A percentile compares a stretch with the other conserved stretches of the same genome.
These are phyloP conservation scores for Mungos mungo DNA, from an alignment of 2,113 vertebrate genomes.

Conservation along the genomic window DNA sequence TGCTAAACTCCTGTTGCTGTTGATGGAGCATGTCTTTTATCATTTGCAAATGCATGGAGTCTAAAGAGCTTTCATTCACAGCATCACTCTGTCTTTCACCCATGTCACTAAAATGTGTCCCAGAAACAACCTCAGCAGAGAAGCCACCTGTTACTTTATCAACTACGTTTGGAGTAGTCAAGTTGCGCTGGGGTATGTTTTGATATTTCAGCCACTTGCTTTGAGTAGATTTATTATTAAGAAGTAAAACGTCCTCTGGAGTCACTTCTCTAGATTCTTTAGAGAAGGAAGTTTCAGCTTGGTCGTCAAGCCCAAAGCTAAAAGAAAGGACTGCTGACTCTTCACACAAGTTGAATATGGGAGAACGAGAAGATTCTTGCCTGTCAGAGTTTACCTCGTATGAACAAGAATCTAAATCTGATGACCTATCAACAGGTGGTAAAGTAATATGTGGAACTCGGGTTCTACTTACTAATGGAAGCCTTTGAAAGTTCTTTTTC, in stretches of 20 bases:
- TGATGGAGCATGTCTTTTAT: constrained; percentile 62
- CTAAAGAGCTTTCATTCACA: background rate
- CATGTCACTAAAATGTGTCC: constrained; percentile 28
- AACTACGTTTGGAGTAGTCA: background rate
- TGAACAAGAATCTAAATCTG: background rate
- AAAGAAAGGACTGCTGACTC: constrained; percentile 42
- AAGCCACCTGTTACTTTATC: constrained; percentile 1
- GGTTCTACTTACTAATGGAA: background rate
- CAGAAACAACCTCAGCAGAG: constrained; percentile 53
- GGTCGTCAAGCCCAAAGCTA: constrained; percentile 57
- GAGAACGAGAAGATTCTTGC: background rate
- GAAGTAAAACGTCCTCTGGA: background rate
- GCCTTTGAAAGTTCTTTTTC: background rate
- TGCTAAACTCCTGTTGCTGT: background rate
- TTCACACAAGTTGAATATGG: background rate
- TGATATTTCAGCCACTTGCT: constrained; percentile 89
- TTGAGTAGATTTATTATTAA: constrained; percentile 18
- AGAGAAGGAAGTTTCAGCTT: constrained; percentile 61
- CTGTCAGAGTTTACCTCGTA: fast-evolving
- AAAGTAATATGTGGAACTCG: constrained; percentile 63
- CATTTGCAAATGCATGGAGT: constrained; percentile 22
- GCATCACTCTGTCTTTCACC: background rate
- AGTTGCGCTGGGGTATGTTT: constrained; percentile 47
- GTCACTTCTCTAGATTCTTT: background rate
- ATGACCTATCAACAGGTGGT: background rate